Base-by-base conservation (phyloP, 2,888 invertebrate genomes). In the Euzetes globulus region DNA sequence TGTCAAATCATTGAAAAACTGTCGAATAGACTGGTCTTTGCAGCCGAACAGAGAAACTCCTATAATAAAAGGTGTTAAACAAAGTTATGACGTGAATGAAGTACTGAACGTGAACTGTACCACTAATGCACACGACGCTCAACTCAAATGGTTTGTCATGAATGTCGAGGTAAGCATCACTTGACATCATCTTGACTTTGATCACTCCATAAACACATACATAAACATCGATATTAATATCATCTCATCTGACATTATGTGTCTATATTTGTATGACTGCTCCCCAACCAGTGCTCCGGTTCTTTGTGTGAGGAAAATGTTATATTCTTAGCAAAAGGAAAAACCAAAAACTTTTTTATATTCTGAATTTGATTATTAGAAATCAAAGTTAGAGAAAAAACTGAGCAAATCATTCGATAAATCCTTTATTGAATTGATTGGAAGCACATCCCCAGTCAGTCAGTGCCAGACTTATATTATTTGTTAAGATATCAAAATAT, bases 101-200 rank as follows among this genome's bases (percentile, higher is more conserved):
- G 71, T 65, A 11, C 63, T 76, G 25, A 70, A 71, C 19, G 47
- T 74, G 17, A 76, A 76, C 45, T 76, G 76, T 29, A 74, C 68
- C 7, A 71, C 74, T 27, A 50, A 70, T 37, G 47, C 73, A 55
- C 22, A 55, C 37, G 70, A 47, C 41, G 76, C 74, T 55, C 65
- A 60, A 33, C 63, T 76, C 17, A 55, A 27, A 25, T 76, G 76
- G 76, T 76, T 37, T 55, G 74, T 76, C 60, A 76, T 70, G 47
- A 68, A 74, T 33, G 72, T 60, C n/a, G 65, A 75, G 75, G 75
- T 75, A 41, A 52, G 45, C 27, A 72, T 37, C 19, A n/a, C 22
- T 68, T 68, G 68, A 68, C 68, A 68, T 63, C 63, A 33, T n/a
- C 63, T 63, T 37, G n/a, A 63, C 37, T 63, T 27, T 58, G 22